phyloP scores from a whole-genome alignment of 1,140 invertebrate species.

The Diorhabda carinulata region DNA sequence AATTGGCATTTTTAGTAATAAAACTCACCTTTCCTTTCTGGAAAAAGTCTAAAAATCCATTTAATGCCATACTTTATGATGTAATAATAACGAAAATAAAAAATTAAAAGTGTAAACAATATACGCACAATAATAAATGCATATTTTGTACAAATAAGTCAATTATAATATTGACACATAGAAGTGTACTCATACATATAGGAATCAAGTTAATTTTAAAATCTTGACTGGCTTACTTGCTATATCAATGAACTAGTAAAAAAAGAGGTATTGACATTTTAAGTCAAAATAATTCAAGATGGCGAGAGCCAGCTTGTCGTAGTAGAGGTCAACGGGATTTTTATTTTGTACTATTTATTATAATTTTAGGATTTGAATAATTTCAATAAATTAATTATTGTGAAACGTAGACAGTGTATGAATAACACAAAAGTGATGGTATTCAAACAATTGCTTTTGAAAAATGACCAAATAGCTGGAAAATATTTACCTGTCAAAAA shows the following conservation, averaged over 20 bases:
- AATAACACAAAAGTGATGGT: background rate
- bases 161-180: too few species aligned
- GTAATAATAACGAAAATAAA: background rate
- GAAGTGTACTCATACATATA: too few species aligned
- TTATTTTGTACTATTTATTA: constrained; percentile 35
- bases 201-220: too few species aligned
- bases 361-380: constrained; percentile 6
- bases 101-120: constrained; percentile 10
- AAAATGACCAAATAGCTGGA: background rate
- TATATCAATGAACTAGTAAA: too few species aligned
- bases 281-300: constrained; percentile 40
- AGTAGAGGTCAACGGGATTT: constrained; percentile 33
- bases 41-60: constrained; percentile 75
- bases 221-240: too few species aligned
- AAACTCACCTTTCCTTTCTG: constrained; percentile 71
- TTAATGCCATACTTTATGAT: constrained; percentile 54
- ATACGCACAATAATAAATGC: background rate
- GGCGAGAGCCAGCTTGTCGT: constrained; percentile 44
- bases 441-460: background rate
- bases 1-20: background rate
- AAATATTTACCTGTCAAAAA: background rate
- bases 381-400: background rate
- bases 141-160: too few species aligned
- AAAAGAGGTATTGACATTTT: too few species aligned
- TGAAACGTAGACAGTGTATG: background rate